Evolutionary conservation across 2,113 vertebrate species (phyloP), one percentile per base, ranked within the genome.

Genomic region (Embiotoca jacksoni): DNA sequence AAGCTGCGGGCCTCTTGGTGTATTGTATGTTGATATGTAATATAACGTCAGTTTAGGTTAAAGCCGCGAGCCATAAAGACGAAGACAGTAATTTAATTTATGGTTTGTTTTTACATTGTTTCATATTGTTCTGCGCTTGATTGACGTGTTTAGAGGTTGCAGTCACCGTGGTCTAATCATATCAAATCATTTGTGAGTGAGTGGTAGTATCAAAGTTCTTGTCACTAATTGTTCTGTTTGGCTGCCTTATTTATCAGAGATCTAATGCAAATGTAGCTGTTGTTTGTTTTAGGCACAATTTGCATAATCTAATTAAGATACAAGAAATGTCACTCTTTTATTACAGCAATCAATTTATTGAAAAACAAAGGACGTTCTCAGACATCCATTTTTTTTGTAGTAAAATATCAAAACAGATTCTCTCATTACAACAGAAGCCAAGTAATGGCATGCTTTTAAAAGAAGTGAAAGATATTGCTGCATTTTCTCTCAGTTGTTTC

Each of bases 231-330:
- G 37, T 64, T 81, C 76, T 81, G 52, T 64, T 83, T 83, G 63
- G 33, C 32, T 72, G 46, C 82, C 55, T 62, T 64, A 35, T 82
- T 85, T 86, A 76, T 88, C 50, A 69, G 30, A 49, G 60, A 86
- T 83, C 33, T 78, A 74, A 89, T 86, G 66, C 70, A 76, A 69
- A 78, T 72, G 46, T 65, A 0, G 31, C 81, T 70, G 53, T 82
- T 54, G 70, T 88, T 78, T 83, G 32, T 71, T 74, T 80, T 69
- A 46, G 44, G 55, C 23, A 0, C 14, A 30, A 85, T 84, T 88
- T 90, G 73, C 72, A 87, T 87, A 75, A 84, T 91, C 68, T 57
- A 89, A 86, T 87, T 74, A 80, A 82, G 79, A 74, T 84, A 72
- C 69, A 68, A 74, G 69, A 61, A 66, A 75, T 84, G 36, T 62